Base-by-base conservation (phyloP, 2,113 vertebrate species). In the Etheostoma spectabile region DNA sequence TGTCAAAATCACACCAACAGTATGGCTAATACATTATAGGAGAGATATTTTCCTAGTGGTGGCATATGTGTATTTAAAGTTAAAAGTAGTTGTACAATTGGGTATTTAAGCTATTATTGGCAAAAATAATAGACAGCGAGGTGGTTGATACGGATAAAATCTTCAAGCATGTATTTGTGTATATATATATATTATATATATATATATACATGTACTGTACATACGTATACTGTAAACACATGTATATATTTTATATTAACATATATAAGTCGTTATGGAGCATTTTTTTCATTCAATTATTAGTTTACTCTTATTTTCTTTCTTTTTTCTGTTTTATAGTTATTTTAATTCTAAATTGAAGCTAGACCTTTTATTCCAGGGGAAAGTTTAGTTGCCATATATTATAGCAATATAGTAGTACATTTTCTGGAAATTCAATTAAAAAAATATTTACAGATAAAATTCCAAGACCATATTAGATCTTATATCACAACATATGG, bases 1-100 rank as follows among this genome's bases (percentile, higher is more conserved):
- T 66, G 73, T 56, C n/a, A 82, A 61, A 56, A n/a, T 66, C 27
- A 75, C 60, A 62, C 19, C 63, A 51, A 4, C n/a, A 49, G 5
- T 11, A 42, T 14, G 16, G 8, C 56, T 59, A 5, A 22, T 56
- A 21, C 4, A 48, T 67, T 38, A 67, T 19, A 14, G 35, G 6
- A 8, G 6, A 18, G 15, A 51, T 42, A 8, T 42, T 33, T 49
- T 8, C 35, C 3, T 27, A 13, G 18, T 38, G 21, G 3, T 49
- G 35, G 33, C 4, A 55, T 64, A 35, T 80, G 21, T 56, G 16
- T 27, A 45, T 73, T 35, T 60, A 42, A 46, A 0, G 1, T 38
- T 49, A 38, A 38, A 38, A 38, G n/a, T 5, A 64, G 18, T 27
- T 30, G 19, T 67, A 33, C 11, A 22, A 22, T 33, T 49, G 8